Conservation (phyloP, 1,140 invertebrate genomes). For the Caenorhabditis brenneri region DNA sequence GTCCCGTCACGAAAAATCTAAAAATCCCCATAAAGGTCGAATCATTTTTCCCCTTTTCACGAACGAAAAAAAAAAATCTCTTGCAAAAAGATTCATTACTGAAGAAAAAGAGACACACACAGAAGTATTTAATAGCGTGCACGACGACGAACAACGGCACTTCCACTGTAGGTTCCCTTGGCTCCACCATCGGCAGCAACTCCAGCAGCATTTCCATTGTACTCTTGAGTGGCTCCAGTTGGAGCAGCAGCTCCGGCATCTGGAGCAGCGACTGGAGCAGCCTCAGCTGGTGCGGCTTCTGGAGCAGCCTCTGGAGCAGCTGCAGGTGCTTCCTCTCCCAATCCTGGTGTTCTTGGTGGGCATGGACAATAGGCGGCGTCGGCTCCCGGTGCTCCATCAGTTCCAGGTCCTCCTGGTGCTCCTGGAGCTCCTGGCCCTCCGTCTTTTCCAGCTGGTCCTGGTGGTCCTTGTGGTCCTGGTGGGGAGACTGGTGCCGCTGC, state of each 20-base stretch:
- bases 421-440: conserved; percentile 25
- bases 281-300: neutral
- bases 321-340: neutral
- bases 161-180: conserved; percentile 11
- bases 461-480: conserved; percentile 21
- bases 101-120: no score
- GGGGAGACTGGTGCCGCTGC: conserved; percentile 11
- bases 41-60: no score
- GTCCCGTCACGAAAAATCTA: no score
- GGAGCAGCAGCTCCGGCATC: neutral
- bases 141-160: conserved; percentile 13
- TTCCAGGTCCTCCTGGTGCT: conserved; percentile 28
- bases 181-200: neutral
- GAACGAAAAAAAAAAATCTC: no score
- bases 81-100: no score
- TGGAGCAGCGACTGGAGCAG: neutral
- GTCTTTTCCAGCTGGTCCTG: conserved; percentile 24
- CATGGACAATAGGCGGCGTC: conserved; percentile 47
- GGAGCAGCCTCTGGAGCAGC: neutral
- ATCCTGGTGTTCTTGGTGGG: conserved; percentile 29
- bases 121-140: neutral
- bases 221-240: no score
- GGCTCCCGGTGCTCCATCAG: conserved; percentile 40
- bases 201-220: neutral
- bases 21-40: no score